Base-by-base conservation (phyloP, 2,888 invertebrate species). In the Drosophila birchii region DNA sequence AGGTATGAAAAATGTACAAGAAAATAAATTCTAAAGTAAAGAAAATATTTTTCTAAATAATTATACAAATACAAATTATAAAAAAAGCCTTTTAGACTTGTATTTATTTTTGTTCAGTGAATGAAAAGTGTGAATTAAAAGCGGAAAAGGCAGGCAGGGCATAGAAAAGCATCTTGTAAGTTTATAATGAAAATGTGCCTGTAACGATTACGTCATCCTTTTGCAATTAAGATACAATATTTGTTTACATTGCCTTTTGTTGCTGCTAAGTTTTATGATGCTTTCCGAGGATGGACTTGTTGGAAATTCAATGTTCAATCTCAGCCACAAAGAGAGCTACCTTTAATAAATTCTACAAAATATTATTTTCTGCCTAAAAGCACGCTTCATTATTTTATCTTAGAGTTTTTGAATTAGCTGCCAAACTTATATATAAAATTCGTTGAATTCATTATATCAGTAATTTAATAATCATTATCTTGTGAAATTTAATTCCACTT, bases 121-220 rank as follows among this genome's bases (percentile, higher is more conserved):
- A 32, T 43, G 5, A 57, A 44, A 45, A 11, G 20, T 56, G 45
- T 44, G 34, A 51, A 51, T 16, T 51, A 0, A 5, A 34, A 34
- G 20, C 51, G 20, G 51, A 34, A 34, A 51, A 54, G 7, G n/a
- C 38, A 26, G 38, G 5, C 38, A 38, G 3, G 49, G 32, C 20
- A 51, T 0, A 34, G 14, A 20, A 14, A 51, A 16, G 71, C 51
- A 39, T 39, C 32, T 23, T 43, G 64, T 47, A 49, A n/a, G 32
- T 43, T 49, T 39, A 49, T 12, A 64, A 11, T 63, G 32, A 39
- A 8, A 23, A 23, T 34, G 20, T 49, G 32, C 34, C 14, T 54
- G 29, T 34, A n/a, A 47, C 29, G 55, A 76, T 75, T 75, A 32
- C 76, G 26, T 62, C 76, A 75, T 41, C 57, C n/a, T 7, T 7